Evolutionary conservation across 2,888 invertebrate species (phyloP).

Genomic region (Idaea aversata): DNA sequence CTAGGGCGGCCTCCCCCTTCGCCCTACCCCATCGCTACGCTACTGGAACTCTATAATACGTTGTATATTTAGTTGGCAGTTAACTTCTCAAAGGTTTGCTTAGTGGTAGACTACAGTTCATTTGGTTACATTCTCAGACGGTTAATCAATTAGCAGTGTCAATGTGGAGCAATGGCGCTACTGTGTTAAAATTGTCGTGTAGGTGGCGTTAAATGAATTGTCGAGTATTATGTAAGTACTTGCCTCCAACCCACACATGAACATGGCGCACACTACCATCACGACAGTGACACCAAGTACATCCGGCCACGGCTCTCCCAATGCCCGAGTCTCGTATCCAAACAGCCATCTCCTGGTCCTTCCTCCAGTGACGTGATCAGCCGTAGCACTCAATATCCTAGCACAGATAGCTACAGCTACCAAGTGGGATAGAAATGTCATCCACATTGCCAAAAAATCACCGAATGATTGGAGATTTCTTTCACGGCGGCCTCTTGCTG

Average conservation of each 20-base stretch:
- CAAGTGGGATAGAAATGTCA: conserved; percentile 79
- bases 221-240: conserved; percentile 14
- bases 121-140: conserved; percentile 27
- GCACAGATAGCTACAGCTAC: conserved; percentile 82
- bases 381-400: conserved; percentile 81
- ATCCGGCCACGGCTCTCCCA: conserved; percentile 83
- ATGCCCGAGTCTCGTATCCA: conserved; percentile 78
- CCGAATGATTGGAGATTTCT: conserved; percentile 75
- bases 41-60: conserved; percentile 11
- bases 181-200: conserved; percentile 10
- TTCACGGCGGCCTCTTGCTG: conserved; percentile 61
- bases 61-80: conserved; percentile 14
- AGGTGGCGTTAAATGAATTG: background rate
- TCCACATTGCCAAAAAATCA: conserved; percentile 82
- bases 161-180: conserved; percentile 9
- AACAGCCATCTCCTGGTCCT: conserved; percentile 81
- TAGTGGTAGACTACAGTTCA: conserved; percentile 19
- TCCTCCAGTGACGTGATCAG: conserved; percentile 82
- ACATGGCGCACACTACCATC: conserved; percentile 81
- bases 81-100: conserved; percentile 19
- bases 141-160: conserved; percentile 20
- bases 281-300: conserved; percentile 82
- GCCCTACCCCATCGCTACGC: too few relatives aligned
- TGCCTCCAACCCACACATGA: conserved; percentile 84
- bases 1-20: too few relatives aligned